Base-by-base conservation (phyloP, 2,113 vertebrate genomes). In the Corythornis cristatus region DNA sequence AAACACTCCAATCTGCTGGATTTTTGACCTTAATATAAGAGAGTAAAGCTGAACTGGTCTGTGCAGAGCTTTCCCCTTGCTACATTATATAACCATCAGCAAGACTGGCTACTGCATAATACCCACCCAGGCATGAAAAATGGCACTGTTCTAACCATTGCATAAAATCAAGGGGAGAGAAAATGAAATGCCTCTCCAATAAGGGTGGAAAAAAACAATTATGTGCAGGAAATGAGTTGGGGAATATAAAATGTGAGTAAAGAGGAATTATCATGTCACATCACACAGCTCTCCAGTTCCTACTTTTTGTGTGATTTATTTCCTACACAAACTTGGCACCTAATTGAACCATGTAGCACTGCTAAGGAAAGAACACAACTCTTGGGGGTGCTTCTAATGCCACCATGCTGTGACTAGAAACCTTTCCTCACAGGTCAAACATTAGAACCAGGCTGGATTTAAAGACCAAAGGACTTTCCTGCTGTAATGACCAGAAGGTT, bases 131-230 rank as follows among this genome's bases (percentile, higher is more conserved):
- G 74, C 57, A 56, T 77, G 68, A 83, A 89, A 86, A 92, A 72
- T 0, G 6, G 25, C 67, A 57, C 56, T 94, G 35, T 90, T 88
- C 77, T 67, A 93, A 88, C 67, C 90, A 67, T 42, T 81, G 45
- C 80, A 81, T 68, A 78, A 86, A 89, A 77, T 77, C 40, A 67
- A 72, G 26, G 23, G 74, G 68, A 88, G 29, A 2, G 6, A 89
- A 86, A 94, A 95, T 71, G 58, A 90, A 92, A 90, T 77, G 51
- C 26, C 43, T 90, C 35, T 86, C 81, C 35, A 77, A 43, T 76
- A 77, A 0, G 2, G 43, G 22, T 46, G 43, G 37, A 62, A 88
- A 73, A 86, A 86, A 21, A 0, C 73, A 86, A 86, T 83, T 90
- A 86, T 25, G 29, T 26, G 31, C 88, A 83, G 77, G 77, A 91